Conservation (phyloP, 2,888 invertebrate genomes). For the Pinctada fucata region DNA sequence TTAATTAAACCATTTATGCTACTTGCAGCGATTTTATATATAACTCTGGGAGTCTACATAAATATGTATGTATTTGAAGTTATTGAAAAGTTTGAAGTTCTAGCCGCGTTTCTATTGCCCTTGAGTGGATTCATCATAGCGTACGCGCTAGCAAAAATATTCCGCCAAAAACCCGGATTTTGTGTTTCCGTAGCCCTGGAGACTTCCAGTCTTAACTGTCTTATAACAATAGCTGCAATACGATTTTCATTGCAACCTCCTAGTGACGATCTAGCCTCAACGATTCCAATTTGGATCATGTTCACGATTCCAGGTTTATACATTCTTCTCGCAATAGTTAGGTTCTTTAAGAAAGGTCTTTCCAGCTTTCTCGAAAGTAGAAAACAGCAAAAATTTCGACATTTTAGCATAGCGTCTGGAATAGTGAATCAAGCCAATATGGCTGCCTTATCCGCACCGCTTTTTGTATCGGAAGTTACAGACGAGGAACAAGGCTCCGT, state of each 20-base stretch:
- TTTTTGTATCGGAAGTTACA: conserved; percentile 66
- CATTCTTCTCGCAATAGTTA: conserved; percentile 63
- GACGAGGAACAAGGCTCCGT: conserved; percentile 64
- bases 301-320: conserved; percentile 72
- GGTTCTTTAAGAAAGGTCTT: conserved; percentile 54
- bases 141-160: conserved; percentile 60
- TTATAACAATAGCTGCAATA: conserved; percentile 71
- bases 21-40: conserved; percentile 72
- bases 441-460: conserved; percentile 69
- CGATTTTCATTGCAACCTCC: conserved; percentile 70
- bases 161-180: conserved; percentile 64
- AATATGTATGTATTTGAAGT: conserved; percentile 75
- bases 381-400: conserved; percentile 59
- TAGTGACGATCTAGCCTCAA: conserved; percentile 70
- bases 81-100: conserved; percentile 61
- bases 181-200: conserved; percentile 72
- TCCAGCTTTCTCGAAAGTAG: conserved; percentile 61
- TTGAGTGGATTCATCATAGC: conserved; percentile 66
- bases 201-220: conserved; percentile 72
- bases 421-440: conserved; percentile 69
- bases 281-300: conserved; percentile 74
- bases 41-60: conserved; percentile 76
- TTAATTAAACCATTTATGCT: conserved; percentile 74
- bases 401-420: conserved; percentile 68
- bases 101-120: conserved; percentile 67